These are phyloP conservation scores for Crotalus horridus DNA, from an alignment of 2,113 vertebrate genomes.

Conservation along the genomic window DNA sequence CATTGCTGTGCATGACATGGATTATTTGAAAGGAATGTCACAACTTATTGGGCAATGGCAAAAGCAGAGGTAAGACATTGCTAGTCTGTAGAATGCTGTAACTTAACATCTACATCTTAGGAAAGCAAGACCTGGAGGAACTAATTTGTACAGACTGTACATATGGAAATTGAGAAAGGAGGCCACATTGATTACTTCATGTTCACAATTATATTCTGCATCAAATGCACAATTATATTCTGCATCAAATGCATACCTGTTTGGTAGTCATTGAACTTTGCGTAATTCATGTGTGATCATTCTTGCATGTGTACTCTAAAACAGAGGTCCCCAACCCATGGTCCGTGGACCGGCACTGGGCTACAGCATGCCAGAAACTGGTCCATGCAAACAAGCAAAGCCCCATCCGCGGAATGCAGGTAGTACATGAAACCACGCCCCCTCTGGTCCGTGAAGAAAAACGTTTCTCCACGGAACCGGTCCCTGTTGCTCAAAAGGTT, in stretches of 20 bases:
- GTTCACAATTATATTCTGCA: not conserved
- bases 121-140: not conserved
- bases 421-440: too few relatives aligned
- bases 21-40: slow-evolving; percentile 85
- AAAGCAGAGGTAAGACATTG: slow-evolving; percentile 54
- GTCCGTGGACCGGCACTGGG: too few relatives aligned
- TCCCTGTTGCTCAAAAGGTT: too few relatives aligned
- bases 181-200: not conserved
- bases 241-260: not conserved
- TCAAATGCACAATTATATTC: not conserved
- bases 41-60: slow-evolving; percentile 50
- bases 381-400: too few relatives aligned
- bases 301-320: not conserved
- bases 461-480: too few relatives aligned
- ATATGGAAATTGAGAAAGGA: not conserved
- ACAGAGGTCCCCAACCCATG: too few relatives aligned
- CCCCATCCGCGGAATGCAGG: too few relatives aligned
- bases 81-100: not conserved
- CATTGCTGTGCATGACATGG: slow-evolving; percentile 81
- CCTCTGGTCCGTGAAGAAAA: too few relatives aligned
- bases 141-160: not conserved
- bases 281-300: not conserved
- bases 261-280: not conserved
- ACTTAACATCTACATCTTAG: not conserved
- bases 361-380: too few relatives aligned